phyloP scores from a whole-genome alignment of 2,888 invertebrate genomes.

The Sinelater perroti region DNA sequence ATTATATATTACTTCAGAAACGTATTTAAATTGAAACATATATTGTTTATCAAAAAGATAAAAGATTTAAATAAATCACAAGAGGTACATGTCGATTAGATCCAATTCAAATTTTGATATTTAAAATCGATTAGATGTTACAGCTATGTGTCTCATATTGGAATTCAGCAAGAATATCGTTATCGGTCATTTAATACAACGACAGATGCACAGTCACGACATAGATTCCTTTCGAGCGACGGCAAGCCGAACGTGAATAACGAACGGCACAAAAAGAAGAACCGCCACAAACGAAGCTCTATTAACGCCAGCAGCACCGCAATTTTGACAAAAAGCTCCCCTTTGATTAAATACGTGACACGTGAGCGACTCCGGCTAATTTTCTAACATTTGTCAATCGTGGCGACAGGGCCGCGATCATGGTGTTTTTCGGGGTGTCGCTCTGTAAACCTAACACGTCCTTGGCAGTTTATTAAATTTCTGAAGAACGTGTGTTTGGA shows the following conservation, averaged over 20 bases:
- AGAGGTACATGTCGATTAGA: too few species aligned
- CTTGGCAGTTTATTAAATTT: conserved; percentile 30
- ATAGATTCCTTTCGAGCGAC: background rate
- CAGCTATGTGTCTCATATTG: conserved; percentile 25
- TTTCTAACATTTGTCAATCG: conserved; percentile 13
- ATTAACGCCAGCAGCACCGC: background rate
- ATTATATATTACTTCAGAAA: too few species aligned
- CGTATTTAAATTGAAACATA: too few species aligned
- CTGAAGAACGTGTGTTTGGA: conserved; percentile 26
- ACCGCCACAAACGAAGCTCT: background rate
- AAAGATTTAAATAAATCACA: too few species aligned
- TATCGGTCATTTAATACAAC: conserved; percentile 24
- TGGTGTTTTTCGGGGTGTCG: conserved; percentile 2
- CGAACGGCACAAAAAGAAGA: background rate
- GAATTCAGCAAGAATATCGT: conserved; percentile 21
- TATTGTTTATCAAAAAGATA: too few species aligned
- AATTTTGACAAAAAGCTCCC: background rate
- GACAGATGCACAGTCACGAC: conserved; percentile 18
- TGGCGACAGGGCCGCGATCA: conserved; percentile 1
- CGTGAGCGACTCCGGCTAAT: conserved; percentile 15
- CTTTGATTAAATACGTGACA: conserved; percentile 19
- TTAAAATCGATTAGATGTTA: conserved; percentile 11
- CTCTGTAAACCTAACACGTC: conserved; percentile 28
- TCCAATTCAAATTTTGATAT: background rate
- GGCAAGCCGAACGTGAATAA: background rate